Evolutionary conservation across 2,113 vertebrate species (phyloP), one percentile per base, ranked within the genome.

Genomic region (Siphamia tubifer): DNA sequence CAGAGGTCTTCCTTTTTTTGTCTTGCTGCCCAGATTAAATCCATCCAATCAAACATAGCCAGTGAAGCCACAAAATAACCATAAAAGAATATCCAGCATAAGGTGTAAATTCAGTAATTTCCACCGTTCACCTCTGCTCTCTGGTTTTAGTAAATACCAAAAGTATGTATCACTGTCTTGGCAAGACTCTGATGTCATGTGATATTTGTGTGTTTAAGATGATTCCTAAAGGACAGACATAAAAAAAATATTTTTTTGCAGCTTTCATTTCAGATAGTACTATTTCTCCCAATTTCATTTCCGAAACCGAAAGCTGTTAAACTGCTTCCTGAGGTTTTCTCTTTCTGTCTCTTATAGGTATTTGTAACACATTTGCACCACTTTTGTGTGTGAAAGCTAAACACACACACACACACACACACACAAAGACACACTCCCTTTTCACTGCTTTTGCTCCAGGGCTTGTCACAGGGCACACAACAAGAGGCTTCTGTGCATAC

Each of bases 401-500:
- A 47, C 35, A 35, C 45, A 48, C 40, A 36, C 30, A 17, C 15
- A 47, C 35, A 35, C 45, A 48, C 40, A 36, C 30, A 17, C 15
- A 40, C 42, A 32, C 21, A 69, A 16, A 65, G 44, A 36, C 64
- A 42, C 48, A 10, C 19, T 45, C 48, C 35, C 53, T 52, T 68
- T 84, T 71, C 68, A 80, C 51, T 49, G 40, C 63, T 58, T 49
- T 68, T 12, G 74, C 67, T 52, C n/a, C n/a, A 0, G 72, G 79
- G 73, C 65, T 77, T 72, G 82, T 75, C 16, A n/a, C 44, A 72
- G 65, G 76, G 68, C 76, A 68, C 63, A 63, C 62, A 66, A 64
- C 52, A 80, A 73, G 73, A 67, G 74, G 28, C 74, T 68, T 84
- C 62, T 83, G 66, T 69, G 77, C 83, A 83, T 77, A 76, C 74